phyloP scores from a whole-genome alignment of 2,888 invertebrate species.

The Orthosia gothica region DNA sequence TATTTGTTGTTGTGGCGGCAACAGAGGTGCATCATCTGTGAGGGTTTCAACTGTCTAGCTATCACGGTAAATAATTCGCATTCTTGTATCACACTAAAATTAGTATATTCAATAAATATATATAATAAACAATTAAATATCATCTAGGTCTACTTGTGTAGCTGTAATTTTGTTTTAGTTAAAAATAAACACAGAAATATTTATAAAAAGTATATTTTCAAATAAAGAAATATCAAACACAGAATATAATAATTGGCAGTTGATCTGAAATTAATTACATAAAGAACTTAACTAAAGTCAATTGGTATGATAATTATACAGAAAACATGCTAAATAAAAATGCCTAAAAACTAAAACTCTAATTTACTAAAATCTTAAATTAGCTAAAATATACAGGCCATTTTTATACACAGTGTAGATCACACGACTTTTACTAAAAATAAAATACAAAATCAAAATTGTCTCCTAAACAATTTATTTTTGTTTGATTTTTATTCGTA shows the following conservation, averaged over 20 bases:
- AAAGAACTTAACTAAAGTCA: constrained; percentile 77
- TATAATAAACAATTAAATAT: too few relatives aligned
- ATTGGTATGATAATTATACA: constrained; percentile 75
- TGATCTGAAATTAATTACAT: constrained; percentile 78
- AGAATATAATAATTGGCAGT: constrained; percentile 84
- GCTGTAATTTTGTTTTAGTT: too few relatives aligned
- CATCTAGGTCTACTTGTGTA: too few relatives aligned
- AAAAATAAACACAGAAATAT: constrained; percentile 60
- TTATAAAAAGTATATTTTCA: constrained; percentile 87
- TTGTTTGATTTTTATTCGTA: constrained; percentile 49
- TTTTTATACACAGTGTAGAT: constrained; percentile 80
- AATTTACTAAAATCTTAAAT: constrained; percentile 74
- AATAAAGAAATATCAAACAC: constrained; percentile 85
- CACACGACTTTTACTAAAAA: constrained; percentile 76
- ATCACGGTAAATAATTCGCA: too few relatives aligned
- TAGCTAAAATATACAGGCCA: constrained; percentile 87
- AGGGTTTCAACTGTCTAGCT: too few relatives aligned
- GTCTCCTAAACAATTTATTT: constrained; percentile 54
- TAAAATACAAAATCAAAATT: constrained; percentile 62
- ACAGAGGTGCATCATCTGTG: too few relatives aligned
- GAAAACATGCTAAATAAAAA: constrained; percentile 72
- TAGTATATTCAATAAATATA: too few relatives aligned
- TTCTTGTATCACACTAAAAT: too few relatives aligned
- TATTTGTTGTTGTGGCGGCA: too few relatives aligned
- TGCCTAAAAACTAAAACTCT: constrained; percentile 68